phyloP scores from a whole-genome alignment of 2,797 vertebrate genomes.

The Malurus leucopterus region DNA sequence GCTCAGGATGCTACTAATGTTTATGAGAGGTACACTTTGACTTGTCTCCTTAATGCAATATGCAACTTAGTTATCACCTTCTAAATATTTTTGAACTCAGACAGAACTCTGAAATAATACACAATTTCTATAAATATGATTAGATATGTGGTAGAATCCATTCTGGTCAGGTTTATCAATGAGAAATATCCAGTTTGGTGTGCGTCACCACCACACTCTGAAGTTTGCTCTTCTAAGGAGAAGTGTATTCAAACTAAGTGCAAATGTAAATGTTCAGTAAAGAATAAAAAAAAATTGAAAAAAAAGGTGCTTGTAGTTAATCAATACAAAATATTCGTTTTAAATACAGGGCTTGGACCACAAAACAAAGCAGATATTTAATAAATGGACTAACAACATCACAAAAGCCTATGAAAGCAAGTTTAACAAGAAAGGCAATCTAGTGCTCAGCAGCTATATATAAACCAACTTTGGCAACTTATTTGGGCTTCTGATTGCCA shows the following conservation, averaged over 20 bases:
- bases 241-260: background rate
- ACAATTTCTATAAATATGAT: background rate
- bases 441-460: background rate
- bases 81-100: background rate
- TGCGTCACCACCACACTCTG: background rate
- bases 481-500: background rate
- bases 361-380: background rate
- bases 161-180: background rate
- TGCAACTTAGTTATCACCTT: background rate
- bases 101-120: background rate
- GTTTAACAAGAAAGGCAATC: background rate
- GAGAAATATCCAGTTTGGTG: background rate
- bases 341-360: background rate
- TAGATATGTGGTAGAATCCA: background rate
- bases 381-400: background rate
- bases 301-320: accelerated
- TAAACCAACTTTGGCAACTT: accelerated
- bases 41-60: background rate
- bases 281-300: background rate
- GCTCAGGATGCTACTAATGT: background rate
- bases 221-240: background rate
- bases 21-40: background rate
- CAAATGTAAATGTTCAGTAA: background rate
- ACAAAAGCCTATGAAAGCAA: background rate
- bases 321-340: background rate